Evolutionary conservation across 2,113 vertebrate species (phyloP), one percentile per base, ranked within the genome.

Genomic region (Bostrychus sinensis): DNA sequence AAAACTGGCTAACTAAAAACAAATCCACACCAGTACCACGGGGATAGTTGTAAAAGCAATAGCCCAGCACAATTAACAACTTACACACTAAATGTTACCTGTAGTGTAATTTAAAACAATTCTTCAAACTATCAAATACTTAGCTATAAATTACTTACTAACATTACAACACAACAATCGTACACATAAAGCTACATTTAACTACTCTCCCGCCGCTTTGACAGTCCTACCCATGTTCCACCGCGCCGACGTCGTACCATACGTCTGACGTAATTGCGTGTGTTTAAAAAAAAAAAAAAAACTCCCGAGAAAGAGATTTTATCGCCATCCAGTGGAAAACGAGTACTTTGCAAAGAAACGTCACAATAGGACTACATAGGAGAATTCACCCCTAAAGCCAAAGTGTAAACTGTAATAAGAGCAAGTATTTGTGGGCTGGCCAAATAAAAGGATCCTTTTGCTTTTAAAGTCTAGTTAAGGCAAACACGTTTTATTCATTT

Each of bases 201-300:
- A 30, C 17, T 14, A 54, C 68, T 77, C 82, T 90, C 86, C 88
- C 85, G 85, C 88, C 83, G 85, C 75, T 85, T 81, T 83, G 41
- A 53, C 66, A 42, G 58, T 43, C 32, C 51, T 82, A 72, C 82
- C 84, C 80, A 80, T 51, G 23, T 19, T 66, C 9, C 80, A 20
- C 56, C 55, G 78, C 78, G 77, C 14, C 61, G 66, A 88, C 74
- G 83, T 83, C 61, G 77, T 82, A 64, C 51, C 19, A 16, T 3
- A 36, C 5, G 65, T 30, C 38, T 30, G 12, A 4, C 38, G 51
- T 30, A 42, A 5, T 7, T 2, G 7, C 0, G 2, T 26, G 9
- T 2, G 3, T 22, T 1, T 25, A 25, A 25, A 48, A 48, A 46
- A 48, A 14, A 8, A 8, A 0, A 25, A 23, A 34, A 56, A 3